Evolutionary conservation across 2,888 invertebrate species (phyloP).

Genomic region (Rhogogaster chlorosoma): DNA sequence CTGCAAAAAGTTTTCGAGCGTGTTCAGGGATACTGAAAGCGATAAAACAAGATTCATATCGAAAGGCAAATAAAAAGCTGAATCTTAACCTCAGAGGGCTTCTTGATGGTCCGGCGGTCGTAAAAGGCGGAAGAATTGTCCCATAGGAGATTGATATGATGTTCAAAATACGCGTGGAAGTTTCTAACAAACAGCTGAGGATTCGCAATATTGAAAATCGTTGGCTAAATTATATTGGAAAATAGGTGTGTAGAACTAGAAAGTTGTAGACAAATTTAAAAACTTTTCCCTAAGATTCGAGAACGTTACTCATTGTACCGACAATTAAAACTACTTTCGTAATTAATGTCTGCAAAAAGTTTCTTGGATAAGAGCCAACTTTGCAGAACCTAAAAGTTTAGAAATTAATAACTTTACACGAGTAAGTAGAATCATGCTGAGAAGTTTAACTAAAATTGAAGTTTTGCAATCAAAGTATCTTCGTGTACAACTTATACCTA

Average conservation of each 20-base stretch:
- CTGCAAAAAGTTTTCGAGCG: not conserved
- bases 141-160: slow-evolving; percentile 22
- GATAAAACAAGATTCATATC: slow-evolving; percentile 40
- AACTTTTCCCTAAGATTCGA: not conserved
- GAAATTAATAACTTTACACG: slow-evolving; percentile 11
- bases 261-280: not conserved
- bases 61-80: slow-evolving; percentile 23
- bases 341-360: slow-evolving; percentile 6
- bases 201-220: not conserved
- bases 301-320: not conserved
- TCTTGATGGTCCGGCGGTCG: not conserved
- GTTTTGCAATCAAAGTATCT: slow-evolving; percentile 2
- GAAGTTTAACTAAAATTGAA: not conserved
- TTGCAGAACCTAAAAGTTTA: not conserved
- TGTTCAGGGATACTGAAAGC: not conserved
- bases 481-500: not conserved
- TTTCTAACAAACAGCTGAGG: not conserved
- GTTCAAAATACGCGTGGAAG: not conserved
- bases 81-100: not conserved
- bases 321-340: slow-evolving; percentile 2
- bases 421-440: not conserved
- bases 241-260: not conserved
- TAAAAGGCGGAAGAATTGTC: slow-evolving; percentile 3
- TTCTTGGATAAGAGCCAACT: slow-evolving; percentile 2
- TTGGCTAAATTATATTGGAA: not conserved